These are phyloP conservation scores for Alitta virens DNA, from an alignment of 2,888 invertebrate species.

Conservation along the genomic window DNA sequence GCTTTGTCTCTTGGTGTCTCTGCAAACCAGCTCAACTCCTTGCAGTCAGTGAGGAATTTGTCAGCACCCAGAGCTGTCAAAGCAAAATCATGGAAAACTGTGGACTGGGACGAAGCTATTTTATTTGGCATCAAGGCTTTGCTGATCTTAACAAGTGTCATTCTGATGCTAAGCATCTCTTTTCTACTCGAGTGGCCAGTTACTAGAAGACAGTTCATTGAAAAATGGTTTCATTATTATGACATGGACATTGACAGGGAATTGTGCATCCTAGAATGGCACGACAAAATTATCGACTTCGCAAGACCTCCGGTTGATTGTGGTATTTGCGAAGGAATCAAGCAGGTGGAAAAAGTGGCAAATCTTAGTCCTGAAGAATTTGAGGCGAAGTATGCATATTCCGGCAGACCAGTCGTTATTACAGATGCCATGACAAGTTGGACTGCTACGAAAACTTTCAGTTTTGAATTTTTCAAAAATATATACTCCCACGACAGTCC, in stretches of 20 bases:
- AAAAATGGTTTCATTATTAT: slow-evolving; percentile 5
- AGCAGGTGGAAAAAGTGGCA: slow-evolving; percentile 66
- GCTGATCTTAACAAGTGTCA: background rate
- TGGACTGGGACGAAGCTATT: background rate
- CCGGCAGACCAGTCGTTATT: slow-evolving; percentile 78
- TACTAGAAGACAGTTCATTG: background rate
- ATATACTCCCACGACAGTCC: slow-evolving; percentile 63
- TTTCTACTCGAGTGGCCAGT: slow-evolving; percentile 21
- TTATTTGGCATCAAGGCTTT: background rate
- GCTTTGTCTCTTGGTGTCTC: slow-evolving; percentile 17
- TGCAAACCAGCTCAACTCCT: slow-evolving; percentile 10
- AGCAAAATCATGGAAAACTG: background rate
- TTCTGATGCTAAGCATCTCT: background rate
- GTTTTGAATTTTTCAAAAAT: slow-evolving; percentile 77
- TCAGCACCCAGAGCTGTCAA: background rate
- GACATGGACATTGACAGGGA: slow-evolving; percentile 27
- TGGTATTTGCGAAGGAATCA: slow-evolving; percentile 70
- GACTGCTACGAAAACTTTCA: slow-evolving; percentile 76
- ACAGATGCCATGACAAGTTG: slow-evolving; percentile 79
- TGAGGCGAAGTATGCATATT: slow-evolving; percentile 73
- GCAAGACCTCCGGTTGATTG: slow-evolving; percentile 82
- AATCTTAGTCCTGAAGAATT: slow-evolving; percentile 71
- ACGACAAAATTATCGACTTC: slow-evolving; percentile 38
- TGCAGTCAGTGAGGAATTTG: slow-evolving; percentile 16
- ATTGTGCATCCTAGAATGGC: slow-evolving; percentile 37